Evolutionary conservation across 37 sponge, comb jelly and placozoan species (phyloP).

Genomic region (Crambe crambe): DNA sequence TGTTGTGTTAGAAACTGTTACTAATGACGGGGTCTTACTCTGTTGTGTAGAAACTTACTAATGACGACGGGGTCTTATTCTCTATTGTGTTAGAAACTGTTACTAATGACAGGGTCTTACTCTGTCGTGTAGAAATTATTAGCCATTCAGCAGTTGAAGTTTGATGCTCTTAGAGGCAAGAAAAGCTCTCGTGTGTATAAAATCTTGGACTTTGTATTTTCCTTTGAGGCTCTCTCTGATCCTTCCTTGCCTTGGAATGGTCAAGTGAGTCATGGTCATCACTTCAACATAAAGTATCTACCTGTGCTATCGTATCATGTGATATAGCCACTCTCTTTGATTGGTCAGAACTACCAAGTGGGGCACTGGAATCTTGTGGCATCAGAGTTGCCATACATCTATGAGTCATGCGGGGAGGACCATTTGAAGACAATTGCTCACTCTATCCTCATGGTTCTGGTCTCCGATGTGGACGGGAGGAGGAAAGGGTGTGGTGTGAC

Average conservation of each 20-base stretch:
- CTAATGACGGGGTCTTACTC: too few species aligned
- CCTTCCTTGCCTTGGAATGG: conserved; percentile 7
- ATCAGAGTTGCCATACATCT: conserved; percentile 36
- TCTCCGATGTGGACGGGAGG: conserved; percentile 4
- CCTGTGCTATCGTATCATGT: too few species aligned
- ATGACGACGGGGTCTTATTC: too few species aligned
- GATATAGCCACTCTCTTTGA: background rate
- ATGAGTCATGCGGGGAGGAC: conserved; percentile 3
- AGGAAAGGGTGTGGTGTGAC: background rate
- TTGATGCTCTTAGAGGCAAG: background rate
- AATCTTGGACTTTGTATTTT: conserved; percentile 5
- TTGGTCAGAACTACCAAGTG: background rate
- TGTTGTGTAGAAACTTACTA: too few species aligned
- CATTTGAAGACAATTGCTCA: conserved; percentile 32
- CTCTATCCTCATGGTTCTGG: conserved; percentile 1
- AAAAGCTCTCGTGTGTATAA: background rate
- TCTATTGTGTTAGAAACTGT: too few species aligned
- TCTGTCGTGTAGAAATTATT: background rate
- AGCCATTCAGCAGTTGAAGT: conserved; percentile 4
- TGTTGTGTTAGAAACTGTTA: too few species aligned
- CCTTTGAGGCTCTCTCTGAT: background rate
- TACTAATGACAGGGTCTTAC: too few species aligned
- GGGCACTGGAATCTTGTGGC: conserved; percentile 13
- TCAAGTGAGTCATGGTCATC: background rate
- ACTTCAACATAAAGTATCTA: too few species aligned